Percentiles rank a stretch among this genome's conserved stretches.
Evolutionary conservation across 2,888 invertebrate genomes (phyloP).

Genomic region (Anagyrus pseudococci): DNA sequence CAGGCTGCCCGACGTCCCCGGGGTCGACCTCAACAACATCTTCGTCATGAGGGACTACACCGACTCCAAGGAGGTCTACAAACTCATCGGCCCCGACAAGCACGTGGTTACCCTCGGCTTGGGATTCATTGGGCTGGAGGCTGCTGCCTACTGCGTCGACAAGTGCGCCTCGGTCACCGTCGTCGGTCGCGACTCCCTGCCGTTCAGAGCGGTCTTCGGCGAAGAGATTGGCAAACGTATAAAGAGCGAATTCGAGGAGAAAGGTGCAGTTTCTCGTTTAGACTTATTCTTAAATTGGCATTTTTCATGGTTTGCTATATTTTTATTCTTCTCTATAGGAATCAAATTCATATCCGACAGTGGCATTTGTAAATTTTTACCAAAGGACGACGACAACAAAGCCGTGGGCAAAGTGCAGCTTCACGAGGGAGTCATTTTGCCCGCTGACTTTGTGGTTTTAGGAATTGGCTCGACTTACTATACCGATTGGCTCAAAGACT

Average conservation of each 20-base stretch:
- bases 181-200: slow-evolving; percentile 75
- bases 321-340: too few relatives aligned
- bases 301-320: too few relatives aligned
- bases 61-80: slow-evolving; percentile 74
- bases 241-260: slow-evolving; percentile 74
- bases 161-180: slow-evolving; percentile 84
- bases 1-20: slow-evolving; percentile 72
- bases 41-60: slow-evolving; percentile 76
- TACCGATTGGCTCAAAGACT: slow-evolving; percentile 81
- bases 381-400: slow-evolving; percentile 66
- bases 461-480: slow-evolving; percentile 85
- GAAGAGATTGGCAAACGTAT: slow-evolving; percentile 77
- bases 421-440: too few relatives aligned
- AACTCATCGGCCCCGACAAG: slow-evolving; percentile 66
- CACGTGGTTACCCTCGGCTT: slow-evolving; percentile 86
- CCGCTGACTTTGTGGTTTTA: slow-evolving; percentile 82
- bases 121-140: slow-evolving; percentile 94
- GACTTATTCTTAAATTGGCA: too few relatives aligned
- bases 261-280: too few relatives aligned
- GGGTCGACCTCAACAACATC: slow-evolving; percentile 75
- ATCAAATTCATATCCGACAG: slow-evolving; percentile 75
- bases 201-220: slow-evolving; percentile 81
- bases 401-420: too few relatives aligned
- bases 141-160: slow-evolving; percentile 77
- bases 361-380: slow-evolving; percentile 69